Percentiles rank a stretch among this genome's conserved stretches.
Conservation (phyloP, 1,140 invertebrate genomes). For the Teleogryllus occipitalis region DNA sequence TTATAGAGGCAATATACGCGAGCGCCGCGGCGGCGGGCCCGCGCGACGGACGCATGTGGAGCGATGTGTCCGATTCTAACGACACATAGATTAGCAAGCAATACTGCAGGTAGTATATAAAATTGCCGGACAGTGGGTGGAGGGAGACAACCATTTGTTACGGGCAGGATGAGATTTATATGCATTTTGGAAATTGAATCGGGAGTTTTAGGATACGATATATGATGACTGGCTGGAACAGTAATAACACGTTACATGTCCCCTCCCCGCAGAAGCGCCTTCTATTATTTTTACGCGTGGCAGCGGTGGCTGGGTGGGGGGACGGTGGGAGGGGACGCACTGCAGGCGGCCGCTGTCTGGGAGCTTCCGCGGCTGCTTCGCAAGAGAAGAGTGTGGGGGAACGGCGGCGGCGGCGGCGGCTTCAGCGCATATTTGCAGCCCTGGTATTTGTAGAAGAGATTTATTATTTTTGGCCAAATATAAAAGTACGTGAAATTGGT, state of each 20-base stretch:
- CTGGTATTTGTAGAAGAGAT: neutral
- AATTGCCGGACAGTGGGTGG: neutral
- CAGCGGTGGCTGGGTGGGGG: neutral
- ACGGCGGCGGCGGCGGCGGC: neutral
- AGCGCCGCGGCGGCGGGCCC: too few relatives aligned
- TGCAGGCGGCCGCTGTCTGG: too few relatives aligned
- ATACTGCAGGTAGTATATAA: slow-evolving; percentile 1
- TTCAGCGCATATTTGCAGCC: neutral
- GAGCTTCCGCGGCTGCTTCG: too few relatives aligned
- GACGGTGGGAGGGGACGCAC: neutral
- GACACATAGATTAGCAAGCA: neutral
- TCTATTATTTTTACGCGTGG: neutral
- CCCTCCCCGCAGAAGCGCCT: neutral
- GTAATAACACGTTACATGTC: neutral
- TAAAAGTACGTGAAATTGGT: too few relatives aligned
- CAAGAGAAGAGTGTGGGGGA: too few relatives aligned
- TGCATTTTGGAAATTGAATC: slow-evolving; percentile 1
- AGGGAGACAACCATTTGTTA: neutral
- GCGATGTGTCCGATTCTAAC: neutral
- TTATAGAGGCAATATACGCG: neutral
- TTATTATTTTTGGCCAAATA: too few relatives aligned
- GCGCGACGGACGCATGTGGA: neutral
- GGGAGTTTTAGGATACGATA: neutral
- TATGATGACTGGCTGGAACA: neutral
- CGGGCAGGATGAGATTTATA: neutral